Evolutionary conservation across 2,888 invertebrate species (phyloP).

Genomic region (Eupsilia transversa): DNA sequence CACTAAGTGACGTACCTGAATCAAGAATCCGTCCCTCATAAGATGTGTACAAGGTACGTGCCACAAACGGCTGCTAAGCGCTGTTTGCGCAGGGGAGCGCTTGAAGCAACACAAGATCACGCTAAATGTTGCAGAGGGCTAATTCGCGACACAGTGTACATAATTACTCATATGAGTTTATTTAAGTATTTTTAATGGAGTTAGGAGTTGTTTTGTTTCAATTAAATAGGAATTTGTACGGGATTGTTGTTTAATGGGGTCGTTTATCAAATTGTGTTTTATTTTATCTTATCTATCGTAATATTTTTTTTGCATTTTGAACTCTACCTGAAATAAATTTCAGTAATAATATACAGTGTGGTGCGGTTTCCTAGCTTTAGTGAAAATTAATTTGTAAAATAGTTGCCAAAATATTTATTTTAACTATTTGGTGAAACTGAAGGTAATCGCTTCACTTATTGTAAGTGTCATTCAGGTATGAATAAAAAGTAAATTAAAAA

Average conservation of each 20-base stretch:
- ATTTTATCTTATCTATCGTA: too few relatives aligned
- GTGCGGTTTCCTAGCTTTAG: too few relatives aligned
- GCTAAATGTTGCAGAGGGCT: slow-evolving; percentile 71
- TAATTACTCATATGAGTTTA: slow-evolving; percentile 69
- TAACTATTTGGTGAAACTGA: too few relatives aligned
- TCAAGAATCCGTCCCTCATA: slow-evolving; percentile 54
- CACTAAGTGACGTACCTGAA: slow-evolving; percentile 45
- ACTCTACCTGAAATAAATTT: not conserved
- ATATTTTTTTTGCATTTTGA: too few relatives aligned
- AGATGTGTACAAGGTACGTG: slow-evolving; percentile 64
- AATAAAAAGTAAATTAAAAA: too few relatives aligned
- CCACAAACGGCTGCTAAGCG: slow-evolving; percentile 61
- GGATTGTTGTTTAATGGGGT: slow-evolving; percentile 13
- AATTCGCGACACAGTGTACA: slow-evolving; percentile 70
- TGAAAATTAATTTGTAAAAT: too few relatives aligned
- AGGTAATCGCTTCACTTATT: too few relatives aligned
- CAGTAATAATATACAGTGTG: not conserved
- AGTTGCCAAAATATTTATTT: too few relatives aligned
- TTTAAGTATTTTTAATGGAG: slow-evolving; percentile 66
- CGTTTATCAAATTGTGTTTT: slow-evolving; percentile 12
- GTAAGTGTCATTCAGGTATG: too few relatives aligned
- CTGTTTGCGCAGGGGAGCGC: slow-evolving; percentile 72
- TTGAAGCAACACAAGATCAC: slow-evolving; percentile 68
- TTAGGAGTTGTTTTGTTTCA: slow-evolving; percentile 47
- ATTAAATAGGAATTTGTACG: slow-evolving; percentile 32